Evolutionary conservation across 2,888 invertebrate species (phyloP), one percentile per base, ranked within the genome.

Genomic region (Torymus auratus): DNA sequence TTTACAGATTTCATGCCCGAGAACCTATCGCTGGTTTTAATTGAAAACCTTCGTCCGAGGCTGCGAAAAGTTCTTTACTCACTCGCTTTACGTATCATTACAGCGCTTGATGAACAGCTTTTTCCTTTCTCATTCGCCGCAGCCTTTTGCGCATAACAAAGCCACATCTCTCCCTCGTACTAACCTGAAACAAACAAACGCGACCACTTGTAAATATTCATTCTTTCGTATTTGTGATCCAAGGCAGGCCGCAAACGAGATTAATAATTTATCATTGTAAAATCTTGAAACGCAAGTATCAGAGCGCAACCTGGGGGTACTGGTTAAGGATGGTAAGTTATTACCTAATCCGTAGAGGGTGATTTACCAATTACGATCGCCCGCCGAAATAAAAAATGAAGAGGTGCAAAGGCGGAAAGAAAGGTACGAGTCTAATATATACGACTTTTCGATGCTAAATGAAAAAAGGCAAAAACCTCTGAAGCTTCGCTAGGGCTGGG

Each of bases 141-240:
- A 41, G 41, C 41, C 41, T 41, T 41, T 41, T 41, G 41, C 41
- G 41, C 41, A 41, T 41, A 41, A 41, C 41, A 41, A 41, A 41
- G 41, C 28, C 3, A 41, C 1, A 1, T 41, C 41, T 7, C 41
- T 41, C 5, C 28, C 41, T 23, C 15, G 50, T 64, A 81, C 81
- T 55, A 77, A 81, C 81, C 81, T 81, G 81, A 52, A 81, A 81
- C 77, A 81, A 58, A 81, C 11, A 64, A 62, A 62, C 72, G 15
- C 0, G 15, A 41, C 41, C 67, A 62, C 23, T 15, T 17, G 50
- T 81, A 69, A 81, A 64, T 73, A 76, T 76, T 68, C 11, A 72
- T 28, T 23, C 14, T 53, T 73, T 4, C 14, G 23, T 12, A 17
- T 41, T 41, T 13, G 11, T 41, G 28, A 52, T 56, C 12, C 14